These are phyloP conservation scores for Sitta carolinensis DNA, from an alignment of 2,797 vertebrate species.

Conservation along the genomic window DNA sequence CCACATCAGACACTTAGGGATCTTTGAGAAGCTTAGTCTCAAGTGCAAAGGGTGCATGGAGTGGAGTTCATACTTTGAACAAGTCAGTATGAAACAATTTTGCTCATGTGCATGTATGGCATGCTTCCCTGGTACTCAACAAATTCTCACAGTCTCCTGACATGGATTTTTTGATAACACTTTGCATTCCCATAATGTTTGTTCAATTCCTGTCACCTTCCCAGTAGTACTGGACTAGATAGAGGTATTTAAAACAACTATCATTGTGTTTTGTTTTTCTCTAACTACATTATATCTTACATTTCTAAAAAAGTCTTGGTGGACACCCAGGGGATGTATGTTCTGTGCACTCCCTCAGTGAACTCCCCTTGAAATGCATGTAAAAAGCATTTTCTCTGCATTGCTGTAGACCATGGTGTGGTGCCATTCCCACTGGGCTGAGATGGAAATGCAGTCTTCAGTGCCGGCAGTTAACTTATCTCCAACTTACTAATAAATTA, in stretches of 20 bases:
- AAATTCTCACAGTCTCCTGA: constrained; percentile 7
- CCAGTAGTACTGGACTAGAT: background rate
- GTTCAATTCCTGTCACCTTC: background rate
- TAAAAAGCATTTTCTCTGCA: background rate
- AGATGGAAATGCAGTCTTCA: background rate
- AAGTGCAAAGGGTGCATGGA: background rate
- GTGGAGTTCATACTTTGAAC: background rate
- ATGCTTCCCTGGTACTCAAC: background rate
- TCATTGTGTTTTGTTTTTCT: background rate
- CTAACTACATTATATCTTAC: background rate
- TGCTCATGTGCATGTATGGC: background rate
- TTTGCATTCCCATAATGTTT: background rate
- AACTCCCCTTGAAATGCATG: background rate
- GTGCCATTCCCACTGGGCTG: background rate
- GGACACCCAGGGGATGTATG: fast-evolving
- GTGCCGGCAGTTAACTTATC: background rate
- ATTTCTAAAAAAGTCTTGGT: background rate
- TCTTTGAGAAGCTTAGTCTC: background rate
- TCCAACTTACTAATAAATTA: background rate
- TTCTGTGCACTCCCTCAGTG: fast-evolving
- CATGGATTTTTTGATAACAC: background rate
- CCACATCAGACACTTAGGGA: background rate
- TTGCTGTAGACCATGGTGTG: background rate
- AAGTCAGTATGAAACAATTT: background rate
- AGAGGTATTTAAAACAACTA: background rate